These are phyloP conservation scores for Botia almorhae DNA, from an alignment of 2,797 vertebrate species.

Conservation along the genomic window DNA sequence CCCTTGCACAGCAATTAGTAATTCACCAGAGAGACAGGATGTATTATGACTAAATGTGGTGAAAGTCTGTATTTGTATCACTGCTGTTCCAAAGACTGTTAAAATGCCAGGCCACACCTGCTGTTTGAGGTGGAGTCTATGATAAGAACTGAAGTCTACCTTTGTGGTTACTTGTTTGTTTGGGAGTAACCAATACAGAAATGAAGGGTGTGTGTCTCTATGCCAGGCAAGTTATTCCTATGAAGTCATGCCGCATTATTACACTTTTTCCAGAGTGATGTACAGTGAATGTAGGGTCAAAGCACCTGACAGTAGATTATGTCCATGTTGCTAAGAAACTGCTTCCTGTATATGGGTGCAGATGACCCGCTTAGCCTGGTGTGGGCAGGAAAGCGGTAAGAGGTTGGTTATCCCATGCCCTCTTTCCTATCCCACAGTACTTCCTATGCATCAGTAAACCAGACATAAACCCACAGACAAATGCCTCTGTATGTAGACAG, in stretches of 20 bases:
- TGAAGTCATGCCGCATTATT: neutral
- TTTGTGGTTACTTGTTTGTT: constrained; percentile 14
- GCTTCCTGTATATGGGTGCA: constrained; percentile 38
- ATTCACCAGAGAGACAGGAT: neutral
- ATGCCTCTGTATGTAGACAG: neutral
- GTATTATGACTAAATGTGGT: neutral
- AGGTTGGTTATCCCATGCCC: constrained; percentile 30
- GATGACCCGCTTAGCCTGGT: constrained; percentile 5
- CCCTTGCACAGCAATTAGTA: neutral
- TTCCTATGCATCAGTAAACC: constrained; percentile 14
- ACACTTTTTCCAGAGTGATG: constrained; percentile 8
- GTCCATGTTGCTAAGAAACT: constrained; percentile 43
- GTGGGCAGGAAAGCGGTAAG: constrained; percentile 40
- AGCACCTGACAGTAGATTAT: constrained; percentile 30
- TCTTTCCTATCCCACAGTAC: constrained; percentile 8
- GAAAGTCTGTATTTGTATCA: constrained; percentile 13
- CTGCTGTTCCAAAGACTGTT: neutral
- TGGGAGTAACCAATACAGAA: constrained; percentile 4
- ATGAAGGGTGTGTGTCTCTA: neutral
- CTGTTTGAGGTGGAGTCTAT: constrained; percentile 2
- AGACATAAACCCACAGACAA: constrained; percentile 24
- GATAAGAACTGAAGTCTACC: constrained; percentile 5
- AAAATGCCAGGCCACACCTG: constrained; percentile 12
- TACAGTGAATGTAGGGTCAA: neutral
- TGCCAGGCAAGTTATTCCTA: neutral